Evolutionary conservation across 2,113 vertebrate species (phyloP).

Genomic region (Oxyura jamaicensis): DNA sequence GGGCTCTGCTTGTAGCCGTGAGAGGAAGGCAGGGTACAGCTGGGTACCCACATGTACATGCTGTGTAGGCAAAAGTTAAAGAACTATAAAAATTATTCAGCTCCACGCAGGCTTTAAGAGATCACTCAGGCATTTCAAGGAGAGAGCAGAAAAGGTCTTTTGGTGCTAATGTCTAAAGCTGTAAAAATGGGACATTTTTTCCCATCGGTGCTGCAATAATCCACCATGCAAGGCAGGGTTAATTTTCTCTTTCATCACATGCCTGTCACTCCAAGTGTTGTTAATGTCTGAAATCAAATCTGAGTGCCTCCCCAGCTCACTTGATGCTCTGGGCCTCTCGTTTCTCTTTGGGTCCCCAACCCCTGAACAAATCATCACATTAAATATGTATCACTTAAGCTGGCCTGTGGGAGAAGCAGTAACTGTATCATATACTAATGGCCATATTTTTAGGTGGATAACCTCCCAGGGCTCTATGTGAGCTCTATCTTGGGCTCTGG

Average conservation of each 20-base stretch:
- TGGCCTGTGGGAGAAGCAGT: neutral
- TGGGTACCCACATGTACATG: neutral
- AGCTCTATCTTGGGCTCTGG: neutral
- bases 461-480: neutral
- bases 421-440: neutral
- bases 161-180: neutral
- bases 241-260: conserved; percentile 41
- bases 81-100: neutral
- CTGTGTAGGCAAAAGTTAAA: neutral
- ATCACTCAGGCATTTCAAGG: neutral
- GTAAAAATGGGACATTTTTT: conserved; percentile 3
- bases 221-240: conserved; percentile 5
- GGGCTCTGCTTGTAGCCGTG: neutral
- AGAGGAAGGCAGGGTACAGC: neutral
- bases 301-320: neutral
- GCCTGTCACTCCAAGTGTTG: conserved; percentile 11
- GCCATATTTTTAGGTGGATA: neutral
- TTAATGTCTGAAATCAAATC: conserved; percentile 49
- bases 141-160: neutral
- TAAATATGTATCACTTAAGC: conserved; percentile 33
- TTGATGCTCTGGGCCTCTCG: neutral
- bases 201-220: neutral
- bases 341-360: neutral
- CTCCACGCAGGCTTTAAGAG: neutral
- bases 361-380: neutral